Conservation (phyloP, 2,797 vertebrate genomes). For the Sus cebifrons region DNA sequence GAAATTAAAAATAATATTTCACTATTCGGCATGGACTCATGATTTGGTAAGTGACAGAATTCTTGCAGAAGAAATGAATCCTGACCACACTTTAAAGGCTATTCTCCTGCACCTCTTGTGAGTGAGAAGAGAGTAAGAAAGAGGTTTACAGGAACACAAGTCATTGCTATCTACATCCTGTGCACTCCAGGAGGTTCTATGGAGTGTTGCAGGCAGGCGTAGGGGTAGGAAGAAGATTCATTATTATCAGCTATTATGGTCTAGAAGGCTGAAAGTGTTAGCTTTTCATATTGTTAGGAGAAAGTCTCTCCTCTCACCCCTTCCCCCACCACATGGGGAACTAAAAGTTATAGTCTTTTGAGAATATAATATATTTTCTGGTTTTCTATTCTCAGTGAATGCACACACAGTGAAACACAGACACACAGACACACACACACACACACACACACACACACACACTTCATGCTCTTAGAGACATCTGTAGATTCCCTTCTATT, state of each 20-base stretch:
- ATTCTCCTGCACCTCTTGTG: not conserved
- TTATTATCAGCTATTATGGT: slow-evolving; percentile 14
- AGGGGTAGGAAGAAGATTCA: not conserved
- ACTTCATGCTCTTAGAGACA: not conserved
- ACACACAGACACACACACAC: not conserved
- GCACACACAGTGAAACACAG: not conserved
- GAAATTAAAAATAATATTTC: not conserved
- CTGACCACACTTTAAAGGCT: not conserved
- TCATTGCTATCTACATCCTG: fast-evolving
- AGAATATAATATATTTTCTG: slow-evolving; percentile 33
- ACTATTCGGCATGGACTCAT: not conserved
- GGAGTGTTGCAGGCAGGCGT: not conserved
- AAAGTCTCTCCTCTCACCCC: not conserved
- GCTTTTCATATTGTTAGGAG: slow-evolving; percentile 31
- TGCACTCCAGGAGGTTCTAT: not conserved
- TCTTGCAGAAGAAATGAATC: not conserved
- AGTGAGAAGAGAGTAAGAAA: not conserved
- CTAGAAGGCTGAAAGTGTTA: not conserved
- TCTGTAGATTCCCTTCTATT: not conserved
- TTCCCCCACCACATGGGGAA: not conserved
- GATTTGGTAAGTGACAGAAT: not conserved
- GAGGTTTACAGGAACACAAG: not conserved
- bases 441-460: not conserved
- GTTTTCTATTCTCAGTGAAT: not conserved
- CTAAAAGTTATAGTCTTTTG: not conserved